phyloP scores from a whole-genome alignment of 2,888 invertebrate species.

The Anorthoa munda region DNA sequence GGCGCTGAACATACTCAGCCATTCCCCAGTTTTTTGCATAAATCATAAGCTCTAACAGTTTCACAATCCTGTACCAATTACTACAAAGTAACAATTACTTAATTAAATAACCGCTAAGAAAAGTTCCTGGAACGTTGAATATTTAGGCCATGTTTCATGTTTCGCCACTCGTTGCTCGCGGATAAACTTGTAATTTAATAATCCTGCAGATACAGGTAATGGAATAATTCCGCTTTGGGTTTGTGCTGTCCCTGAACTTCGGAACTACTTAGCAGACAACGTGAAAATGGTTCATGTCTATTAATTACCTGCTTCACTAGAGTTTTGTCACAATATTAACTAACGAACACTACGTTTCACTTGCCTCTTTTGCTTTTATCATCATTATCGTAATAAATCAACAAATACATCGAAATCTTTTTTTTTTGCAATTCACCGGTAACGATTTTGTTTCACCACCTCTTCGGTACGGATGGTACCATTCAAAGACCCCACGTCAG shows the following conservation, averaged over 20 bases:
- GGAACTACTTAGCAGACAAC: conserved; percentile 37
- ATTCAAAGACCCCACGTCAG: background rate
- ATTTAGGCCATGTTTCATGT: conserved; percentile 28
- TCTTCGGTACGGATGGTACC: too few species aligned
- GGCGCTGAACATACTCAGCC: conserved; percentile 2
- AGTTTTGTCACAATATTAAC: background rate
- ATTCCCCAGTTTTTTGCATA: conserved; percentile 29
- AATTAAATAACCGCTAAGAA: conserved; percentile 50
- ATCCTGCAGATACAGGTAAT: conserved; percentile 53
- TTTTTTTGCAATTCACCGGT: too few species aligned
- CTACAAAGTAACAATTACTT: conserved; percentile 12
- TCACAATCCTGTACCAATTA: conserved; percentile 18
- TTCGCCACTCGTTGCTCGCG: conserved; percentile 23
- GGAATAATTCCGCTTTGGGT: conserved; percentile 41
- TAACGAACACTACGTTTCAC: background rate
- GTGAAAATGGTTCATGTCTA: conserved; percentile 9
- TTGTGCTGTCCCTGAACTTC: conserved; percentile 31
- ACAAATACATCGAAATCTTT: too few species aligned
- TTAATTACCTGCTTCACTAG: background rate
- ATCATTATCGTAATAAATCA: background rate
- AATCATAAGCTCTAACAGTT: conserved; percentile 43
- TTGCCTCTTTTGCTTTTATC: too few species aligned
- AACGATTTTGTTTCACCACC: too few species aligned
- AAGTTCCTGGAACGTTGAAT: conserved; percentile 32
- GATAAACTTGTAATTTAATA: conserved; percentile 49